Evolutionary conservation across 2,797 vertebrate species (phyloP), one percentile per base, ranked within the genome.

Genomic region (Tragopan temminckii): DNA sequence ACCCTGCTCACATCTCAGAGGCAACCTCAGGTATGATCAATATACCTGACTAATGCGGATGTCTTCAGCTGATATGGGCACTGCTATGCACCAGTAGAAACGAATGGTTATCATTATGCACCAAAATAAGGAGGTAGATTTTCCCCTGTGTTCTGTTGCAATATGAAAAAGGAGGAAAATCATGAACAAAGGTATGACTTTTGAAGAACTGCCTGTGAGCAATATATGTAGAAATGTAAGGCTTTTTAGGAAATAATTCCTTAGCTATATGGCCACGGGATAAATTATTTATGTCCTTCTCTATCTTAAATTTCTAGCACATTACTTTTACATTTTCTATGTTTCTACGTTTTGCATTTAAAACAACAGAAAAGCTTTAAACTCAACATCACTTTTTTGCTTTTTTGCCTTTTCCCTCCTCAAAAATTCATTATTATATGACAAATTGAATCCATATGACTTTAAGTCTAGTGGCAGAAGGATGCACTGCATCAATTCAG

Each of bases 401-500:
- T 76, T 91, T 84, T 31, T 71, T 80, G 42, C 35, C 66, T 7
- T 15, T 11, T 93, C 20, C 55, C 23, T 90, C 90, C 36, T 82
- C 57, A 74, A 88, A 94, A 80, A 36, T 93, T 87, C 36, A 74
- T 88, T 94, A 85, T 20, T 90, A 45, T 80, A 71, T 93, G 77
- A 70, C 53, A 89, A 81, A 63, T 61, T 40, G 48, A n/a, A 89
- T 95, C 35, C 43, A 33, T 88, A 23, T 52, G 69, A 88, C 64
- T 96, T 81, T 70, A 92, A 93, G 50, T 83, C 38, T 35, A 80
- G 64, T 86, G 77, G 36, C 59, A 90, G 94, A 89, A 27, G 76
- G 77, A 91, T 95, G 74, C 5, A 84, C 72, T 18, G 31, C 61
- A 83, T 89, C 27, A 89, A 69, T 95, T 95, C 80, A 80, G 57